Conservation (phyloP, 2,113 vertebrate species). For the Dipodomys ordii region DNA sequence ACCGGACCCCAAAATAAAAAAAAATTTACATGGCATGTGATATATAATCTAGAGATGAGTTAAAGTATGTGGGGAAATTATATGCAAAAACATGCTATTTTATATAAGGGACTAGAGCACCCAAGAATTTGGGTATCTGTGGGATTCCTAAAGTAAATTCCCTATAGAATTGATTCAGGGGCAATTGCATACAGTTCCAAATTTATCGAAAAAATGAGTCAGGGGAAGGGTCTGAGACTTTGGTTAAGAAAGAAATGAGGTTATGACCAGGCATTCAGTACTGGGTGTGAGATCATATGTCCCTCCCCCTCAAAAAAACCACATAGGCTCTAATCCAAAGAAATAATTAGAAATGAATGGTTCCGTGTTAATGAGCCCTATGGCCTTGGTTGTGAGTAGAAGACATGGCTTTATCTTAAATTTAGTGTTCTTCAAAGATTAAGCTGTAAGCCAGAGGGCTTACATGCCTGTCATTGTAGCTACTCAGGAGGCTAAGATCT, state of each 20-base stretch:
- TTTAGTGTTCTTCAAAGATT: background rate
- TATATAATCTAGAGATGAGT: background rate
- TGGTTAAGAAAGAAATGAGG: background rate
- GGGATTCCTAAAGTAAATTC: background rate
- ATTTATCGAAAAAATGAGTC: background rate
- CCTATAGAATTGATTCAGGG: background rate
- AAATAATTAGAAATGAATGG: background rate
- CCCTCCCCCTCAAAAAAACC: background rate
- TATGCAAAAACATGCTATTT: background rate
- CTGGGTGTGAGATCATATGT: background rate
- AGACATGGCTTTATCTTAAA: background rate
- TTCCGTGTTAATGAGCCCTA: background rate
- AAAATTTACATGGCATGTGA: background rate
- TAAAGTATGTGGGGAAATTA: background rate
- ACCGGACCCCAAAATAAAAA: too few species aligned
- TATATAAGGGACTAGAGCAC: background rate
- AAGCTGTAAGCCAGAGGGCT: background rate
- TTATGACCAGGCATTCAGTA: background rate
- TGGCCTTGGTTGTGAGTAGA: background rate
- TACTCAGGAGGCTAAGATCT: too few species aligned
- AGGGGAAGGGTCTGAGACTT: background rate
- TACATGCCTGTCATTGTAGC: too few species aligned
- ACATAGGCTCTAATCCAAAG: background rate
- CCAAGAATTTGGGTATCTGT: background rate
- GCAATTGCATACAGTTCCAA: background rate